These are phyloP conservation scores for Coendou prehensilis DNA, from an alignment of 2,797 vertebrate species.

Conservation along the genomic window DNA sequence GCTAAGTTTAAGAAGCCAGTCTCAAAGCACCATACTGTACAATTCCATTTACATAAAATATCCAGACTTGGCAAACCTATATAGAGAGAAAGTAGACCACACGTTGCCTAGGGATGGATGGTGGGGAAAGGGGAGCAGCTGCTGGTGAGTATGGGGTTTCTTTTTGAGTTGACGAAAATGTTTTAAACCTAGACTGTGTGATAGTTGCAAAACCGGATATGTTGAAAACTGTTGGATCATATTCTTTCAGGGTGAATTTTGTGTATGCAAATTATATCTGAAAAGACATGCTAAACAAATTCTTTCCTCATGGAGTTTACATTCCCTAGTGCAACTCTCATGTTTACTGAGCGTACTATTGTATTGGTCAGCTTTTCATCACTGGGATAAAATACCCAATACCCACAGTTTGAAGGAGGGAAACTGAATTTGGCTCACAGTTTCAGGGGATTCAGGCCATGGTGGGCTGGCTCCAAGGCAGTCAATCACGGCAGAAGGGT, in stretches of 20 bases:
- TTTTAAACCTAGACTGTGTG: background rate
- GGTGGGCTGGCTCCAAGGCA: background rate
- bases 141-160: background rate
- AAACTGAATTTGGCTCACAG: background rate
- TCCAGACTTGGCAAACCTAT: background rate
- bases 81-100: background rate
- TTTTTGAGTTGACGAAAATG: background rate
- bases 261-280: background rate
- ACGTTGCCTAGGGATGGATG: background rate
- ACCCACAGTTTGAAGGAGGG: background rate
- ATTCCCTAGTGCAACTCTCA: background rate
- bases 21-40: background rate
- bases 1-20: background rate
- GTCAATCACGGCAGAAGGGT: background rate
- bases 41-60: background rate
- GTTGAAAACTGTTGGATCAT: background rate
- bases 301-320: background rate
- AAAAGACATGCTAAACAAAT: background rate
- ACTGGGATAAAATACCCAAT: background rate
- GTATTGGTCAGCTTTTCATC: background rate
- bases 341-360: background rate
- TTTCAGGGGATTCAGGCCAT: background rate
- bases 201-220: background rate
- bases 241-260: background rate
- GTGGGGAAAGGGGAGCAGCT: background rate